Conservation (phyloP, 1,140 invertebrate genomes). For the Lerema accius region DNA sequence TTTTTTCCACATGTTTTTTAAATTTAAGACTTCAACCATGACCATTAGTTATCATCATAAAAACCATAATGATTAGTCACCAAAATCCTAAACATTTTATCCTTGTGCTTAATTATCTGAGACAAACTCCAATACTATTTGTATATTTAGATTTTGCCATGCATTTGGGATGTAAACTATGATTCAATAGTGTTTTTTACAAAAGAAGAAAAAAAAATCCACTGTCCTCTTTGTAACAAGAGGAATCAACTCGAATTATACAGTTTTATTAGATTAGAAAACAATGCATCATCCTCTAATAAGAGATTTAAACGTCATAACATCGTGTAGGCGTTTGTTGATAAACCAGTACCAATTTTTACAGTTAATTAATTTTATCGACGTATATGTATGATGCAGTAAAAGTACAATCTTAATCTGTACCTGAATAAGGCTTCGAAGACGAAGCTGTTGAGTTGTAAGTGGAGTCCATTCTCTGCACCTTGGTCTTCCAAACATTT, state of each 20-base stretch:
- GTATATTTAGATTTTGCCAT: too few species aligned
- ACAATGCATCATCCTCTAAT: conserved; percentile 3
- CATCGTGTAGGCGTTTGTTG: conserved; percentile 63
- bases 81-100: too few species aligned
- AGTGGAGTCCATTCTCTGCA: conserved; percentile 86
- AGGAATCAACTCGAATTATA: neutral
- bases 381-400: neutral
- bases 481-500: conserved; percentile 84
- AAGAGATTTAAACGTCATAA: conserved; percentile 32
- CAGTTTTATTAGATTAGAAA: conserved; percentile 9
- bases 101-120: too few species aligned
- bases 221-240: too few species aligned
- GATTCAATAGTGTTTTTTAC: too few species aligned
- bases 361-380: neutral
- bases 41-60: too few species aligned
- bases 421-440: conserved; percentile 89
- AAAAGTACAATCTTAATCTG: conserved; percentile 21
- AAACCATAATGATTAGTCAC: too few species aligned
- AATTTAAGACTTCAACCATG: too few species aligned
- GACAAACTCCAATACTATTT: too few species aligned
- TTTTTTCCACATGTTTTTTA: too few species aligned
- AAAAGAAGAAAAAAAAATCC: too few species aligned
- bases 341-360: conserved; percentile 44
- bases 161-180: too few species aligned
- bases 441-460: conserved; percentile 86